Conservation (phyloP, 1,140 invertebrate genomes). For the Drosophila pectinifera region DNA sequence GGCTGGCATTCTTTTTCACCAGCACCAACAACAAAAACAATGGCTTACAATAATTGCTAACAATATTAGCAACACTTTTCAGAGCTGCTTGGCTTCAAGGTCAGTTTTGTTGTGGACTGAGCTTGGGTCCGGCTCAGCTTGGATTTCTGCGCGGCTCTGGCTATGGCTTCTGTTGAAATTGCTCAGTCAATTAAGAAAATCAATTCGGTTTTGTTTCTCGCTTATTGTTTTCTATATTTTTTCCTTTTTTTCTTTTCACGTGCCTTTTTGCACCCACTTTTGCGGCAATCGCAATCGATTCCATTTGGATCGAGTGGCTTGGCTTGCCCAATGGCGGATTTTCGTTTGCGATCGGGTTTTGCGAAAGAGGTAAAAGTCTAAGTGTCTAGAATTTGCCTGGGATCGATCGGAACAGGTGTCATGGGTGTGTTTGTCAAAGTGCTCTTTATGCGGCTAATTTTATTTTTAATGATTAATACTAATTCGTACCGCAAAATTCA, state of each 20-base stretch:
- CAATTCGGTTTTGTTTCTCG: conserved; percentile 62
- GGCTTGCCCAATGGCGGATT: conserved; percentile 64
- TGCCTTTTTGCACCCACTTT: conserved; percentile 56
- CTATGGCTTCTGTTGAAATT: conserved; percentile 65
- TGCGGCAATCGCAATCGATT: conserved; percentile 61
- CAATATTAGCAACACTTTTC: conserved; percentile 48
- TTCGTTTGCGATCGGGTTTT: conserved; percentile 42
- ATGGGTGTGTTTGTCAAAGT: conserved; percentile 33
- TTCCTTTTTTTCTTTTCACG: conserved; percentile 25
- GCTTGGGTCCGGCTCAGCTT: conserved; percentile 34
- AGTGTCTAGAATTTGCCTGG: conserved; percentile 60
- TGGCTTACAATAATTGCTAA: conserved; percentile 21
- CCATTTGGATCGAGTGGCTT: conserved; percentile 9
- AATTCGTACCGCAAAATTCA: neutral
- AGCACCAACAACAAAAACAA: conserved; percentile 8
- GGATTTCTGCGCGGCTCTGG: conserved; percentile 27
- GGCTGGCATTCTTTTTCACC: conserved; percentile 68
- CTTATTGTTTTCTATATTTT: conserved; percentile 37
- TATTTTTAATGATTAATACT: conserved; percentile 14
- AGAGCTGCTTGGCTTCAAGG: conserved; percentile 59
- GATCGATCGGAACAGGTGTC: conserved; percentile 40
- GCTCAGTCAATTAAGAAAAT: conserved; percentile 80
- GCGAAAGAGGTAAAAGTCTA: conserved; percentile 71
- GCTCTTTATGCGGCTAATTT: conserved; percentile 18
- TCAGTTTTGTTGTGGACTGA: conserved; percentile 61